phyloP scores from a whole-genome alignment of 2,113 vertebrate genomes.

The Tragelaphus strepsiceros region DNA sequence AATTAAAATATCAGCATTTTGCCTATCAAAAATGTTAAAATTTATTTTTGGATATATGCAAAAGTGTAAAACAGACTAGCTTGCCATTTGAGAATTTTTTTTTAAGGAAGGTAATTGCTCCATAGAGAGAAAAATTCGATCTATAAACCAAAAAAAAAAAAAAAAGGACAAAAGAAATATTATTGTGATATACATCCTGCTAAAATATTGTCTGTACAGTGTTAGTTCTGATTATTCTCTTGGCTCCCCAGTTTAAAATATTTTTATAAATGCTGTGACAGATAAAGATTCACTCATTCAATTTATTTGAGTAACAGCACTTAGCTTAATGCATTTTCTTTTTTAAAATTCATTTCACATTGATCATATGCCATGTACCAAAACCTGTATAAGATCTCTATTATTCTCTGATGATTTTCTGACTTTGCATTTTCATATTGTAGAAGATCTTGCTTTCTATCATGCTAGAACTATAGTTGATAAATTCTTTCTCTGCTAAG shows the following conservation, averaged over 20 bases:
- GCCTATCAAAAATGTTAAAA: background rate
- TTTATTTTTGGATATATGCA: background rate
- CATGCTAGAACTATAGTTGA: background rate
- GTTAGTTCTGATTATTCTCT: background rate
- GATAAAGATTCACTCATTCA: background rate
- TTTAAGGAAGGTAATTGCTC: background rate
- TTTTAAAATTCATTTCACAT: conserved; percentile 18
- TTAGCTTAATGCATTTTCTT: conserved; percentile 38
- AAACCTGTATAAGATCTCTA: background rate
- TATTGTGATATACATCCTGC: background rate
- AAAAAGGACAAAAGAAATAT: background rate
- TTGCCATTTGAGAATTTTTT: background rate
- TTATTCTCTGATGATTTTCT: background rate
- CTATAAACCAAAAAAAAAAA: background rate
- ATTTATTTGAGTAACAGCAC: conserved; percentile 16
- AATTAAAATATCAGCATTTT: background rate
- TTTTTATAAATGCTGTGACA: background rate
- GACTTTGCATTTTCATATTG: background rate
- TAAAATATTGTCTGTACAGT: background rate
- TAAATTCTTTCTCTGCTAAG: conserved; percentile 20
- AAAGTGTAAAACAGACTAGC: background rate
- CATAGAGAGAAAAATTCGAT: background rate
- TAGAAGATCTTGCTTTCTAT: background rate
- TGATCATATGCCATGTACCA: background rate
- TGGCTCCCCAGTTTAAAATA: background rate